Evolutionary conservation across 2,888 invertebrate species (phyloP).

Genomic region (Malachius bipustulatus): DNA sequence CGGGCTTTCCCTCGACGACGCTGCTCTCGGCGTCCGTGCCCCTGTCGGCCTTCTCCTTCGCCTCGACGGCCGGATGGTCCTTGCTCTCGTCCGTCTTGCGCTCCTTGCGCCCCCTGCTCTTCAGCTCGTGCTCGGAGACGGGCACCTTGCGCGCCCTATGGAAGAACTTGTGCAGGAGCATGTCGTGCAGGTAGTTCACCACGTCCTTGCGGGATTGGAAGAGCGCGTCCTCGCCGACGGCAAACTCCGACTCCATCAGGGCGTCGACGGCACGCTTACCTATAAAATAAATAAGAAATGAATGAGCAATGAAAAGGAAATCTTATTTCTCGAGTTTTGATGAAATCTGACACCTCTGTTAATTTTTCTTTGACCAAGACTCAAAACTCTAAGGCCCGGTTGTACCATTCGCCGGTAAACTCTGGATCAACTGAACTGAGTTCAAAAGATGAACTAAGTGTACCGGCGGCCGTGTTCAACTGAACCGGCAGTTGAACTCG

Average conservation of each 20-base stretch:
- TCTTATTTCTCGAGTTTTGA: too few species aligned
- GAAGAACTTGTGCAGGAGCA: slow-evolving; percentile 88
- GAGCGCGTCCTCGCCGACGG: slow-evolving; percentile 56
- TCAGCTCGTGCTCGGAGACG: slow-evolving; percentile 56
- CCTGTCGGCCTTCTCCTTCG: slow-evolving; percentile 38
- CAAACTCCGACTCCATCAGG: slow-evolving; percentile 84
- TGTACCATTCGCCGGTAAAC: too few species aligned
- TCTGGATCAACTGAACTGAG: too few species aligned
- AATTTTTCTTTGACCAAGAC: too few species aligned
- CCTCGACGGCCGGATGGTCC: slow-evolving; percentile 33
- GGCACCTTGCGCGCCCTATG: slow-evolving; percentile 87
- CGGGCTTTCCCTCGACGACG: slow-evolving; percentile 41
- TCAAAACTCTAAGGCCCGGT: too few species aligned
- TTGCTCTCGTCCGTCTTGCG: slow-evolving; percentile 46
- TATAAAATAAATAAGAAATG: too few species aligned
- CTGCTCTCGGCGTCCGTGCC: slow-evolving; percentile 41
- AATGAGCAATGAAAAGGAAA: too few species aligned
- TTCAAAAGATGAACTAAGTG: too few species aligned
- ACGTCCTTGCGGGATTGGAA: slow-evolving; percentile 75
- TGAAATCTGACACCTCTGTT: too few species aligned
- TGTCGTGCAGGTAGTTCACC: slow-evolving; percentile 65
- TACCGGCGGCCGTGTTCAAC: too few species aligned
- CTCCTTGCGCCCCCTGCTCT: slow-evolving; percentile 46
- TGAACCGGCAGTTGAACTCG: too few species aligned
- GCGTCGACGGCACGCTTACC: slow-evolving; percentile 85